A percentile compares a stretch with the other conserved stretches of the same genome.
These are phyloP conservation scores for Luperina nickerlii DNA, from an alignment of 2,888 invertebrate species.

Conservation along the genomic window DNA sequence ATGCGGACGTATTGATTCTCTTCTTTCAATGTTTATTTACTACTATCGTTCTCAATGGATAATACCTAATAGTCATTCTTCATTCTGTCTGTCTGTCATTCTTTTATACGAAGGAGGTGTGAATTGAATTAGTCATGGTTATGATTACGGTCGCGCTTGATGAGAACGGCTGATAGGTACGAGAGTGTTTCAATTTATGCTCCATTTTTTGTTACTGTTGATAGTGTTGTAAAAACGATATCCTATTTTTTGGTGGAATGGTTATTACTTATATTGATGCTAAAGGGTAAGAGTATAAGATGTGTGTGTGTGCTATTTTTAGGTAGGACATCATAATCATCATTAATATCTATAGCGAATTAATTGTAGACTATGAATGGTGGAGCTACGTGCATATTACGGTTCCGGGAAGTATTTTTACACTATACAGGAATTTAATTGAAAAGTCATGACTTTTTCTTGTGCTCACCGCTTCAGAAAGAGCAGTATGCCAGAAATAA, in stretches of 20 bases:
- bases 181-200: conserved; percentile 48
- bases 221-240: conserved; percentile 16
- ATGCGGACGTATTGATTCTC: conserved; percentile 52
- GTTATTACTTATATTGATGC: conserved; percentile 3
- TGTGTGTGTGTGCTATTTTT: conserved; percentile 4
- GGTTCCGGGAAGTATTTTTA: neutral
- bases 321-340: neutral
- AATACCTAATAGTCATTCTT: conserved; percentile 37
- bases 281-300: too few species aligned
- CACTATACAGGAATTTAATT: neutral
- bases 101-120: conserved; percentile 63
- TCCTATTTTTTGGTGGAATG: conserved; percentile 10
- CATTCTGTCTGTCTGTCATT: too few species aligned
- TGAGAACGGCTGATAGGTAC: conserved; percentile 55
- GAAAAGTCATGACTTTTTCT: neutral
- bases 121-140: conserved; percentile 69
- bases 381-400: neutral
- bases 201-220: conserved; percentile 35
- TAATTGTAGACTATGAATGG: neutral
- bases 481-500: conserved; percentile 32
- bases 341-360: neutral
- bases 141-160: conserved; percentile 58
- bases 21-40: conserved; percentile 46
- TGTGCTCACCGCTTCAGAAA: neutral
- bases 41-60: conserved; percentile 41